Base-by-base conservation (phyloP, 2,888 invertebrate species). In the Cerastoderma edule region DNA sequence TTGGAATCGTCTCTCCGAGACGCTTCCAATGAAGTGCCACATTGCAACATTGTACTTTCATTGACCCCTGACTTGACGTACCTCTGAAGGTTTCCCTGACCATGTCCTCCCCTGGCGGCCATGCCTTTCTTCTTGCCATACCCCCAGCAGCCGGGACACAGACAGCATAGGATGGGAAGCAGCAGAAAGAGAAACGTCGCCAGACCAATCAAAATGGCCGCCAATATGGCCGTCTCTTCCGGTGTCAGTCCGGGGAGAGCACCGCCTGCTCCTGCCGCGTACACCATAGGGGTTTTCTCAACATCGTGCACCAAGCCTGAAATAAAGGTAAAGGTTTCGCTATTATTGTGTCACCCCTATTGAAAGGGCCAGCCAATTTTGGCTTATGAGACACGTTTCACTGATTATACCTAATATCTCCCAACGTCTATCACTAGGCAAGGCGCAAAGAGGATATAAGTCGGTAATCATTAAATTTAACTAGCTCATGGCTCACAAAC, bases 201-300 rank as follows among this genome's bases (percentile, higher is more conserved):
- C 24, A 86, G 68, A 39, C 86, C 86, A 22, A 81, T 75, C 66
- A 86, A 69, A 22, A 86, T 75, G 16, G 83, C 86, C 0, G 86
- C 86, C 63, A 86, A 78, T 24, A 86, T 83, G 32, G 86, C 86
- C 0, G 86, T 86, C 56, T 86, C 86, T 67, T 83, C 72, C 27
- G 81, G 68, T 30, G 81, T 83, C 32, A 86, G 78, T 1, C 84
- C 84, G 13, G 83, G 80, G 13, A 86, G 64, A 10, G 78, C 80
- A 24, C 85, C 77, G 13, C 74, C 78, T 19, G 72, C 57, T 1
- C 72, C 78, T 0, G 78, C 78, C 0, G 78, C 66, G 57, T 74
- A 74, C n/a, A 68, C 65, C 28, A 69, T 68, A 19, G 74, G 67
- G 10, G 54, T 32, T 22, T 69, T 70, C 3, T 67, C 57, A 0